Evolutionary conservation across 1,140 invertebrate genomes (phyloP), one percentile per base, ranked within the genome.

Genomic region (Penaeus chinensis): DNA sequence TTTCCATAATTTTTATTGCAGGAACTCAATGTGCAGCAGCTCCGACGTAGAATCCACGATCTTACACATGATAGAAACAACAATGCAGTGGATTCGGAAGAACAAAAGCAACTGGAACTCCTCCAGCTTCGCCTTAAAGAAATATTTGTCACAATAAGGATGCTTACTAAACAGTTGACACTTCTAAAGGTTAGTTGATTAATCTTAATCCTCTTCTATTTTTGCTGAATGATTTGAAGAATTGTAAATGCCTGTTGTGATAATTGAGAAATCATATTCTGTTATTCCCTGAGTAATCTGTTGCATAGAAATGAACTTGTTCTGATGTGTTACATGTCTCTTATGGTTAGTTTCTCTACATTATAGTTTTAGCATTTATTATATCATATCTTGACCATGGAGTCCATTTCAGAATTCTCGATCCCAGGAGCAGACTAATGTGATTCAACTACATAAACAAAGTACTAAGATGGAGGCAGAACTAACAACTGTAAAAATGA

Each of bases 1-100:
- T 42, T n/a, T 37, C 42, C 8, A 65, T 82, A 22, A 84, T 82
- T 24, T 47, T 65, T n/a, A 20, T 27, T 13, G 18, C 61, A 87
- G 86, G 86, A 87, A 54, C 54, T 24, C 10, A 62, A 83, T 24
- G 11, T 87, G 27, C 79, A 87, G 62, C 60, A 65, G 16, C 80
- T 87, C 5, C 27, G 86, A 8, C 69, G 86, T 32, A 65, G 66
- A 32, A 71, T 87, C n/a, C 86, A 87, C 22, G 79, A 82, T 13
- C 80, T 87, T 13, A 87, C 86, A 10, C 86, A 87, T 37, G 86
- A 87, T 60, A 54, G 69, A 16, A 87, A 87, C 71, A 83, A 87
- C 61, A 87, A 87, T 54, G 80, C 54, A 22, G 86, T 63, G 2
- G 69, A 82, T 42, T 19, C 37, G 7, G 86, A 87, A 24, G 80